Evolutionary conservation across 2,888 invertebrate genomes (phyloP).

Genomic region (Melanophora roralis): DNA sequence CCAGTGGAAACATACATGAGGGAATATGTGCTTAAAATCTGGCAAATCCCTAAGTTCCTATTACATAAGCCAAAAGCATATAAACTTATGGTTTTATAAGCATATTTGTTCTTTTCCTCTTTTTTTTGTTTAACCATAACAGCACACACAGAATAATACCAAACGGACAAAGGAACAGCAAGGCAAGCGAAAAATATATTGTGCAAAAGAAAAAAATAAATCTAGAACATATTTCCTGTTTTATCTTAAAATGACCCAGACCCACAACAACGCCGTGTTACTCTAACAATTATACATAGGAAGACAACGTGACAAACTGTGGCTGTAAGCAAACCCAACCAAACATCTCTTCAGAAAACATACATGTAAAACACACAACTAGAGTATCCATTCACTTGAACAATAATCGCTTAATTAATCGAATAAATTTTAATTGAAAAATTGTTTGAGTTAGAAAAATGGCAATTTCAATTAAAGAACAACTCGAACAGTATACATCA

Average conservation of each 20-base stretch:
- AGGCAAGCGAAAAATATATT: not conserved
- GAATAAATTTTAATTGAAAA: not conserved
- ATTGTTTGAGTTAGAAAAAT: too few species aligned
- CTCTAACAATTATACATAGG: constrained; percentile 42
- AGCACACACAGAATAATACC: not conserved
- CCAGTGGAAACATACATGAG: constrained; percentile 26
- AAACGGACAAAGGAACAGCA: not conserved
- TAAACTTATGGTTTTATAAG: constrained; percentile 45
- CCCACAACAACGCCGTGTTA: constrained; percentile 53
- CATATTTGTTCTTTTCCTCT: constrained; percentile 1
- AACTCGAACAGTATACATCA: too few species aligned
- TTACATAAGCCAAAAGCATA: constrained; percentile 47
- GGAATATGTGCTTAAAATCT: constrained; percentile 1
- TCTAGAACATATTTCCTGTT: constrained; percentile 50
- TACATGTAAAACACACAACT: not conserved
- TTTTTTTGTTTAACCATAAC: not conserved
- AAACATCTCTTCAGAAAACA: not conserved
- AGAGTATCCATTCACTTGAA: not conserved
- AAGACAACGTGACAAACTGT: constrained; percentile 59
- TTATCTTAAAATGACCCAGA: constrained; percentile 59
- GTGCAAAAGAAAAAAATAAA: constrained; percentile 2
- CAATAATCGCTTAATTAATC: not conserved
- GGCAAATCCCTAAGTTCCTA: constrained; percentile 45
- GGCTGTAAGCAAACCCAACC: constrained; percentile 27
- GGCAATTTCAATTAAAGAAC: too few species aligned